Evolutionary conservation across 2,888 invertebrate genomes (phyloP).

Genomic region (Lissocephala sabroskyi): DNA sequence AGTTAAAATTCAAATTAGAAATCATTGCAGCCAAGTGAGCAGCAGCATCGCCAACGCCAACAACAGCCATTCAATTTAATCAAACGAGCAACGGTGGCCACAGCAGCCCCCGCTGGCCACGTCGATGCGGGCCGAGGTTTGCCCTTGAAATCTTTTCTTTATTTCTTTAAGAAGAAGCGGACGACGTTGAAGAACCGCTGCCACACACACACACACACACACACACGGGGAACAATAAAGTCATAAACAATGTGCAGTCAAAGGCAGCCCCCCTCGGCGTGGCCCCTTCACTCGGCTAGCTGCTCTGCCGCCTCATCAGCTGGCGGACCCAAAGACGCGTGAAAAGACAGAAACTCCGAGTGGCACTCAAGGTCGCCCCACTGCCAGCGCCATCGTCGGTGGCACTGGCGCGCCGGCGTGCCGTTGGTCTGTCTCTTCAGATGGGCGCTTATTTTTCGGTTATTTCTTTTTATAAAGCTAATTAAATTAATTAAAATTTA

Average conservation of each 20-base stretch:
- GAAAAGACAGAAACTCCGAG: constrained; percentile 6
- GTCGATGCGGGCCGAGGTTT: constrained; percentile 38
- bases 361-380: constrained; percentile 1
- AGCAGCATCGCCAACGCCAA: too few species aligned
- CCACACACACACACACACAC: constrained; percentile 7
- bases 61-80: constrained; percentile 30
- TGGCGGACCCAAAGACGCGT: background rate
- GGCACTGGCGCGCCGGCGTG: constrained; percentile 23
- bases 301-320: too few species aligned
- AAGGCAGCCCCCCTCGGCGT: constrained; percentile 21
- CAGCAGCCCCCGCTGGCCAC: constrained; percentile 18
- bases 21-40: constrained; percentile 44
- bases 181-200: constrained; percentile 21
- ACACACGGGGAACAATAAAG: constrained; percentile 51
- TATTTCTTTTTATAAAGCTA: constrained; percentile 31
- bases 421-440: background rate
- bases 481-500: constrained; percentile 52
- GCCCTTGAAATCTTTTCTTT: constrained; percentile 40
- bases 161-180: constrained; percentile 24
- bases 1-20: constrained; percentile 59
- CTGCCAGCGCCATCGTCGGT: constrained; percentile 24
- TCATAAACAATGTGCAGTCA: constrained; percentile 61
- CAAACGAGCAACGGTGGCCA: constrained; percentile 19
- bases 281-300: background rate
- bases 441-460: constrained; percentile 8